Conservation (phyloP, 2,797 vertebrate species). For the Amblyopsis hoosieri region DNA sequence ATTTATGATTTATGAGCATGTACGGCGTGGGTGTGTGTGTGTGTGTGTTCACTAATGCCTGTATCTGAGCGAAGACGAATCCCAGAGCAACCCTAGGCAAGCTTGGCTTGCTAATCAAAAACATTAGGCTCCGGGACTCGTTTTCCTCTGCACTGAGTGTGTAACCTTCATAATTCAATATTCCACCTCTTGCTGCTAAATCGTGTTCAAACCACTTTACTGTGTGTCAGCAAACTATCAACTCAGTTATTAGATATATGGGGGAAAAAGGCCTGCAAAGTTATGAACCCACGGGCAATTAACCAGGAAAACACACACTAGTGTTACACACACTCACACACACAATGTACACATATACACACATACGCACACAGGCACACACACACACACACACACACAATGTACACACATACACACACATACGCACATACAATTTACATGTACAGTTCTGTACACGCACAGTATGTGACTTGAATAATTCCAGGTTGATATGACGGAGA, state of each 20-base stretch:
- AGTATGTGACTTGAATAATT: slow-evolving; percentile 71
- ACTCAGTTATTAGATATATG: slow-evolving; percentile 64
- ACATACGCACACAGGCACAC: slow-evolving; percentile 7
- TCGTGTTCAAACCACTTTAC: slow-evolving; percentile 58
- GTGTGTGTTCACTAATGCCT: slow-evolving; percentile 24
- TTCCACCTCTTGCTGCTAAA: slow-evolving; percentile 66
- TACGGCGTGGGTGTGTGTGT: slow-evolving; percentile 3
- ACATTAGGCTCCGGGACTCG: slow-evolving; percentile 69
- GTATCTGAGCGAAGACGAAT: slow-evolving; percentile 44
- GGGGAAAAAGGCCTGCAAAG: slow-evolving; percentile 40
- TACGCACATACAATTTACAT: not conserved
- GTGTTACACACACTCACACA: slow-evolving; percentile 2
- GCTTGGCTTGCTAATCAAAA: slow-evolving; percentile 72
- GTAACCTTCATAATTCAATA: slow-evolving; percentile 73
- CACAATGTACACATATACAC: slow-evolving; percentile 18
- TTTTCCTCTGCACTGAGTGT: slow-evolving; percentile 63
- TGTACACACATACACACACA: not conserved
- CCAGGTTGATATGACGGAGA: slow-evolving; percentile 45
- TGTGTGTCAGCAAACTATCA: slow-evolving; percentile 75
- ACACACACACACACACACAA: slow-evolving; percentile 17
- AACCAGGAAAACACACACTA: slow-evolving; percentile 37
- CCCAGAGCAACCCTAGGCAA: slow-evolving; percentile 47
- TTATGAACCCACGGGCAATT: slow-evolving; percentile 66
- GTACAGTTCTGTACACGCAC: not conserved
- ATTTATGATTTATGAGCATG: slow-evolving; percentile 73